Percentiles rank a stretch among this genome's conserved stretches.
These are phyloP conservation scores for Epinotia ramella DNA, from an alignment of 2,888 invertebrate genomes.

Conservation along the genomic window DNA sequence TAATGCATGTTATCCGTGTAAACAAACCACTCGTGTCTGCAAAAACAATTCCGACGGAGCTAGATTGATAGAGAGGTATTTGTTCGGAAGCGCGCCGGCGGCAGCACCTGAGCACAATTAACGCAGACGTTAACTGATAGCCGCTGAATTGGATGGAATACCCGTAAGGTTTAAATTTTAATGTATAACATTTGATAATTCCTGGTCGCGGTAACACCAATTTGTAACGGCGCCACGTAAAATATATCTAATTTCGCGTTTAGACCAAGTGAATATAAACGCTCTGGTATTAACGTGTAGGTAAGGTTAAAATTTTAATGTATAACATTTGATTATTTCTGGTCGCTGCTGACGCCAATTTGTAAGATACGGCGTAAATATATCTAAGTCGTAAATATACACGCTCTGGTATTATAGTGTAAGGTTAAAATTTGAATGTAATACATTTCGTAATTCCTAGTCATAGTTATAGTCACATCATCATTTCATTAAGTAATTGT, in stretches of 20 bases:
- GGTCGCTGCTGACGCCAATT: neutral
- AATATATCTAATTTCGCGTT: neutral
- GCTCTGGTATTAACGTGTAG: no score
- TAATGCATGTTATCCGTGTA: slow-evolving; percentile 19
- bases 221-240: neutral
- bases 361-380: neutral
- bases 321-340: no score
- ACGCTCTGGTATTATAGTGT: no score
- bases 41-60: slow-evolving; percentile 38
- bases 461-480: no score
- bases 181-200: slow-evolving; percentile 2
- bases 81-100: slow-evolving; percentile 40
- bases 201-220: slow-evolving; percentile 6
- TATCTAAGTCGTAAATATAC: neutral
- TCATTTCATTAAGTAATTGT: no score
- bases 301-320: no score
- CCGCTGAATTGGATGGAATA: slow-evolving; percentile 24
- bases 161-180: slow-evolving; percentile 22
- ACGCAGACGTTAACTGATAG: slow-evolving; percentile 55
- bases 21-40: slow-evolving; percentile 42
- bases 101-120: slow-evolving; percentile 57
- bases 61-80: slow-evolving; percentile 46
- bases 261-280: no score
- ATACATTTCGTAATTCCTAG: no score
- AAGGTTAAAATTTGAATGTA: no score